Conservation (phyloP, 2,888 invertebrate genomes). For the Sarcophaga rosellei region DNA sequence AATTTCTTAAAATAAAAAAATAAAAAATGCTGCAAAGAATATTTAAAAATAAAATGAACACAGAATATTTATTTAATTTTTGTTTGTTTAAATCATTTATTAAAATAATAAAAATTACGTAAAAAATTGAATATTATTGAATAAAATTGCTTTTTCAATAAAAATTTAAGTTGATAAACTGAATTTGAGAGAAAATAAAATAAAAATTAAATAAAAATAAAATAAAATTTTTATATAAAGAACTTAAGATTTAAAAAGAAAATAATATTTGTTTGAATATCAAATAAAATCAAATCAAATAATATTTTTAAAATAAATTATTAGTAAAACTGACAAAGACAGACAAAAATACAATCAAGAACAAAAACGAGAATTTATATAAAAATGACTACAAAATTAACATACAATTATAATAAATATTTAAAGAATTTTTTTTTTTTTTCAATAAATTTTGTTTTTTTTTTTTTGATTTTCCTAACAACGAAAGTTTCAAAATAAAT, state of each 20-base stretch:
- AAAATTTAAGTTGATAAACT: conserved; percentile 49
- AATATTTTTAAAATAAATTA: conserved; percentile 12
- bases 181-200: conserved; percentile 53
- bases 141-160: conserved; percentile 27
- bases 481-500: too few relatives aligned
- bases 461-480: background rate
- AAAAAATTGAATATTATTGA: conserved; percentile 57
- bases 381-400: conserved; percentile 7
- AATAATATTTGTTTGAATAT: conserved; percentile 12
- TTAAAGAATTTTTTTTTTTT: conserved; percentile 9
- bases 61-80: conserved; percentile 34
- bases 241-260: conserved; percentile 56
- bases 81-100: conserved; percentile 56
- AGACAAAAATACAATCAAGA: conserved; percentile 19
- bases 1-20: too few relatives aligned
- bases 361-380: conserved; percentile 25
- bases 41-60: background rate
- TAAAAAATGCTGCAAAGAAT: background rate
- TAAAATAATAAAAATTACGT: conserved; percentile 68
- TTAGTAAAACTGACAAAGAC: conserved; percentile 29
- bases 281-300: background rate
- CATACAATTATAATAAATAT: background rate
- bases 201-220: background rate
- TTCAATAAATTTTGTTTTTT: conserved; percentile 4
- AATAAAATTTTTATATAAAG: conserved; percentile 1